Conservation (phyloP, 1,140 invertebrate genomes). For the Sycobia sp. region DNA sequence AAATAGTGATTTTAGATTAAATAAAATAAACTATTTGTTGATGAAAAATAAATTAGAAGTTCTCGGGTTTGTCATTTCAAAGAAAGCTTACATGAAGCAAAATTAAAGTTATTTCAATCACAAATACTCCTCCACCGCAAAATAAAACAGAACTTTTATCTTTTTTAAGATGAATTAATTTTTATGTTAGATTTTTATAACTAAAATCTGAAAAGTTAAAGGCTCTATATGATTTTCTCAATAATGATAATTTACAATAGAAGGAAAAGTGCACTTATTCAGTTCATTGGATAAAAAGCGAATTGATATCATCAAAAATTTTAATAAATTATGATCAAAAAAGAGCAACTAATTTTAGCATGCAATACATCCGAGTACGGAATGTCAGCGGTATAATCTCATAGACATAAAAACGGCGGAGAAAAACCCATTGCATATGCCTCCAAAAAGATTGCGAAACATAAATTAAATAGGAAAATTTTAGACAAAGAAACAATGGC, state of each 20-base stretch:
- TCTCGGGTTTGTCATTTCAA: conserved; percentile 44
- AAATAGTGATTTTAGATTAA: background rate
- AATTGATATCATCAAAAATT: conserved; percentile 37
- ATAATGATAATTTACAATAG: conserved; percentile 11
- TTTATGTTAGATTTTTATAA: conserved; percentile 36
- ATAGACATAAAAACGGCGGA: conserved; percentile 40
- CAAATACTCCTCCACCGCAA: conserved; percentile 32
- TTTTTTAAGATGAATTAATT: conserved; percentile 37
- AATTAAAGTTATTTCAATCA: conserved; percentile 37
- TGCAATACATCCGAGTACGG: conserved; percentile 53
- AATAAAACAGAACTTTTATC: conserved; percentile 23
- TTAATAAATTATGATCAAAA: conserved; percentile 44
- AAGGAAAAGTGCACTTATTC: conserved; percentile 18
- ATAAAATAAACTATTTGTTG: background rate
- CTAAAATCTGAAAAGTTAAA: conserved; percentile 23
- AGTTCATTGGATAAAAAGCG: conserved; percentile 36
- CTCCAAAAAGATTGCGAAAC: conserved; percentile 22
- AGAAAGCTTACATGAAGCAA: conserved; percentile 40
- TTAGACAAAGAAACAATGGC: conserved; percentile 60
- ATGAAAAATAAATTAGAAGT: conserved; percentile 12
- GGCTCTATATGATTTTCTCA: conserved; percentile 33
- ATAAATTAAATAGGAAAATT: conserved; percentile 58
- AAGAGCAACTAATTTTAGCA: conserved; percentile 42
- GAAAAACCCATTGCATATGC: conserved; percentile 25
- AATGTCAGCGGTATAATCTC: conserved; percentile 48